These are phyloP conservation scores for Drosophila anceps DNA, from an alignment of 2,888 invertebrate genomes.

Conservation along the genomic window DNA sequence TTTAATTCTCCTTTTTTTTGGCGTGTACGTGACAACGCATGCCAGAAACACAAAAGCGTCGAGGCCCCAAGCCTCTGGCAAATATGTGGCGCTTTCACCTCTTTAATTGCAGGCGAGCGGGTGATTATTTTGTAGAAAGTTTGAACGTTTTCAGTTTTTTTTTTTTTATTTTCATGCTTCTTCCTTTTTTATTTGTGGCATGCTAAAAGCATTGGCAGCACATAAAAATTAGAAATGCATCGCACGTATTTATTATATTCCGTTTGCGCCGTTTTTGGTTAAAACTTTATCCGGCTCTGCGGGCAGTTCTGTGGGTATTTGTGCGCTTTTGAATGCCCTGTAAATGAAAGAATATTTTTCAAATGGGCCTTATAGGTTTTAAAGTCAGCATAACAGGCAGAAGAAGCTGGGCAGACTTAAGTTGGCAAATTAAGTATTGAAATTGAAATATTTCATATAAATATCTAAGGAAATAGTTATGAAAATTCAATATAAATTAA, in stretches of 20 bases:
- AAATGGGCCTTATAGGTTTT: neutral
- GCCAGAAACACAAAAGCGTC: slow-evolving; percentile 60
- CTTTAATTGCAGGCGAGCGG: slow-evolving; percentile 75
- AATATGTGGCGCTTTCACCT: slow-evolving; percentile 43
- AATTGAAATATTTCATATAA: too few relatives aligned
- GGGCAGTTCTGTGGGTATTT: slow-evolving; percentile 18
- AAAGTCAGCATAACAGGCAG: neutral
- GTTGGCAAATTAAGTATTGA: neutral
- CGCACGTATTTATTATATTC: slow-evolving; percentile 78
- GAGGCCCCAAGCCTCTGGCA: neutral
- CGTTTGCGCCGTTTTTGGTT: slow-evolving; percentile 66
- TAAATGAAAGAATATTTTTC: neutral
- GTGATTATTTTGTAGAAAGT: slow-evolving; percentile 71
- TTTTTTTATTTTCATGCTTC: too few relatives aligned
- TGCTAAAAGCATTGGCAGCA: slow-evolving; percentile 48
- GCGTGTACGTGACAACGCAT: slow-evolving; percentile 77
- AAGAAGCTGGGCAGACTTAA: too few relatives aligned
- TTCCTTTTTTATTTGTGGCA: neutral
- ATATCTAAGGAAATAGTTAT: too few relatives aligned
- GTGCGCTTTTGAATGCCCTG: slow-evolving; percentile 29
- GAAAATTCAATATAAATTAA: too few relatives aligned
- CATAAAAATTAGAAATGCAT: slow-evolving; percentile 64
- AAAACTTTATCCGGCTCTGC: slow-evolving; percentile 51
- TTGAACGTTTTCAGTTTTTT: slow-evolving; percentile 40
- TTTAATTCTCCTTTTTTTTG: slow-evolving; percentile 41